Conservation (phyloP, 2,113 vertebrate genomes). For the Ciconia stormi region DNA sequence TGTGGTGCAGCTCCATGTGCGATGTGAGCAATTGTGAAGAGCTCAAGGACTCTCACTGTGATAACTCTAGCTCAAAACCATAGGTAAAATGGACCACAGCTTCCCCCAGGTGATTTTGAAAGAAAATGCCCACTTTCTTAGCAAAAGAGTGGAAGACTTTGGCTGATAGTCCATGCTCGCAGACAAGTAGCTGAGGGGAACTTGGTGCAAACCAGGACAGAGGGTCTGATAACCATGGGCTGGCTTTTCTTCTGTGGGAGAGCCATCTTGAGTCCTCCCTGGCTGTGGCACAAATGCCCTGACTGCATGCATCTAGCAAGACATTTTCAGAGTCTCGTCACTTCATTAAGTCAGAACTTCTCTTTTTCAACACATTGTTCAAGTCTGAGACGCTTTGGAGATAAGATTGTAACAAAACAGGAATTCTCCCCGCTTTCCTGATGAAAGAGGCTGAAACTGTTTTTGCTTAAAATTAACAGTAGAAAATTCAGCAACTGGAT, state of each 20-base stretch:
- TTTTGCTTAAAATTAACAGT: neutral
- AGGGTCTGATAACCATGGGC: neutral
- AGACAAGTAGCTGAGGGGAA: neutral
- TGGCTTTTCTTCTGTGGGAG: neutral
- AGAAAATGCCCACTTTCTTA: neutral
- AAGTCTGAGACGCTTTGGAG: neutral
- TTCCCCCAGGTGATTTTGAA: neutral
- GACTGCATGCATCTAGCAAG: neutral
- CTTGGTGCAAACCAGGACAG: neutral
- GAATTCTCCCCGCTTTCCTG: neutral
- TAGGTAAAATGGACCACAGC: neutral
- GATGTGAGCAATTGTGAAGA: neutral
- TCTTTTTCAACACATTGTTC: neutral
- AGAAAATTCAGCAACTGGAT: neutral
- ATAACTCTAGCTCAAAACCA: neutral
- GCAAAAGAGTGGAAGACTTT: neutral
- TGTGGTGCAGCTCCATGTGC: neutral
- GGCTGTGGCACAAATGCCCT: neutral
- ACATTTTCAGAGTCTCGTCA: neutral
- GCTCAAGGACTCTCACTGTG: fast-evolving
- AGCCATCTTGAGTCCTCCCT: neutral
- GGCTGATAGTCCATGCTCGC: neutral
- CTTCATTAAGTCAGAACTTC: neutral
- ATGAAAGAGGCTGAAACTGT: neutral
- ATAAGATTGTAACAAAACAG: neutral